Conservation (phyloP, 2,888 invertebrate genomes). For the Ophraella communa region DNA sequence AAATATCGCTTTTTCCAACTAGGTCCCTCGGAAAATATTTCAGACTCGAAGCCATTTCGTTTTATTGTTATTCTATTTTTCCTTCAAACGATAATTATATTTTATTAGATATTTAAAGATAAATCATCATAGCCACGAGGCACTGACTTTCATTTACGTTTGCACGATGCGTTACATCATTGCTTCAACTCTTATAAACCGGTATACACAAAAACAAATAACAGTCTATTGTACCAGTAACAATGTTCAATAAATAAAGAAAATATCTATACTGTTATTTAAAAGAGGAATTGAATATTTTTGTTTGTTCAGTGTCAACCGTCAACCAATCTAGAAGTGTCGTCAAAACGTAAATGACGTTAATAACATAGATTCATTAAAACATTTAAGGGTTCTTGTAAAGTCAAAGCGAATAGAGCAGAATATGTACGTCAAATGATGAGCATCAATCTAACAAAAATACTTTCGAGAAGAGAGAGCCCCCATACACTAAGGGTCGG, state of each 20-base stretch:
- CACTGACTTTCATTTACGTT: constrained; percentile 15
- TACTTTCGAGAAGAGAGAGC: no score
- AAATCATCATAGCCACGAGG: constrained; percentile 16
- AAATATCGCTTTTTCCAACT: no score
- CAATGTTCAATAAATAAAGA: neutral
- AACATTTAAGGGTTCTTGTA: no score
- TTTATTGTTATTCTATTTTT: neutral
- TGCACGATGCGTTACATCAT: constrained; percentile 19
- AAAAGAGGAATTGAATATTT: neutral
- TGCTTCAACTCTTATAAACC: constrained; percentile 1
- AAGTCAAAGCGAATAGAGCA: no score
- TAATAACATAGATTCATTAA: no score
- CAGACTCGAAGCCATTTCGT: neutral
- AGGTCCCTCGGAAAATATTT: neutral
- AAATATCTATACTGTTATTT: neutral
- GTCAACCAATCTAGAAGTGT: neutral
- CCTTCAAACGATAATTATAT: constrained; percentile 16
- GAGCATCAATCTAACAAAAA: no score
- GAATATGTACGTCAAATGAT: no score
- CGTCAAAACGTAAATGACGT: neutral
- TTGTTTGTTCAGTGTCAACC: neutral
- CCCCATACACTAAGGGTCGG: no score
- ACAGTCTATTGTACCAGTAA: neutral
- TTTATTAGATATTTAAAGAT: constrained; percentile 15
- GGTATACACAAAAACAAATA: constrained; percentile 1